Evolutionary conservation across 2,113 vertebrate genomes (phyloP).

Genomic region (Perca flavescens): DNA sequence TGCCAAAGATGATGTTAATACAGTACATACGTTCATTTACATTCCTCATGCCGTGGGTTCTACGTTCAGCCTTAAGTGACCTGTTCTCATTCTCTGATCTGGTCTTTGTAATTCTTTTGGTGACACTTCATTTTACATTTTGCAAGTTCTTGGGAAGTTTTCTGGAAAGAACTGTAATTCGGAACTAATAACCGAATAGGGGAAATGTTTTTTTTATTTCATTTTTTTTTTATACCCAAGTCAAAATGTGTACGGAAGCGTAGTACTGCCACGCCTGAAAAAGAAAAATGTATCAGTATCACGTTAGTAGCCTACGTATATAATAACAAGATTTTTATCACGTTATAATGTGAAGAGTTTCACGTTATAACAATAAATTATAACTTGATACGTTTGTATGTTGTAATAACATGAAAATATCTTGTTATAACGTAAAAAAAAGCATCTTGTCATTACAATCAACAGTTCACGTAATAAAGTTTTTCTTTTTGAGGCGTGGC

Average conservation of each 20-base stretch:
- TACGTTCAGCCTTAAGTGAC: slow-evolving; percentile 52
- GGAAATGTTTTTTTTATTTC: neutral
- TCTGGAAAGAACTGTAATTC: slow-evolving; percentile 3
- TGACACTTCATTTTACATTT: neutral
- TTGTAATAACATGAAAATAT: too few species aligned
- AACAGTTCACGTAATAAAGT: too few species aligned
- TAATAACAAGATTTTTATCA: too few species aligned
- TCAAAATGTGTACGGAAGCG: neutral
- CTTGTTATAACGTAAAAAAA: too few species aligned
- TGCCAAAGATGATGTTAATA: slow-evolving; percentile 62
- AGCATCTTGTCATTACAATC: too few species aligned
- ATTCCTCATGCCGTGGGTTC: slow-evolving; percentile 49
- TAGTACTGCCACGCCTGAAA: too few species aligned
- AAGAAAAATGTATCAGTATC: too few species aligned
- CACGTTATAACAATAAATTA: too few species aligned
- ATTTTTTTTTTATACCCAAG: neutral
- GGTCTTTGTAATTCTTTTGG: neutral
- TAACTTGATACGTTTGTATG: too few species aligned
- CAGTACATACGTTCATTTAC: neutral
- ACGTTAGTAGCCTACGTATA: too few species aligned
- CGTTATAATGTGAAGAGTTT: too few species aligned
- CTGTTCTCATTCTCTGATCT: slow-evolving; percentile 32
- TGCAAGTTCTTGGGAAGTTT: neutral
- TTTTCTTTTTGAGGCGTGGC: too few species aligned
- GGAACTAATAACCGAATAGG: neutral